phyloP scores from a whole-genome alignment of 2,797 vertebrate species.

The Peromyscus nudipes region DNA sequence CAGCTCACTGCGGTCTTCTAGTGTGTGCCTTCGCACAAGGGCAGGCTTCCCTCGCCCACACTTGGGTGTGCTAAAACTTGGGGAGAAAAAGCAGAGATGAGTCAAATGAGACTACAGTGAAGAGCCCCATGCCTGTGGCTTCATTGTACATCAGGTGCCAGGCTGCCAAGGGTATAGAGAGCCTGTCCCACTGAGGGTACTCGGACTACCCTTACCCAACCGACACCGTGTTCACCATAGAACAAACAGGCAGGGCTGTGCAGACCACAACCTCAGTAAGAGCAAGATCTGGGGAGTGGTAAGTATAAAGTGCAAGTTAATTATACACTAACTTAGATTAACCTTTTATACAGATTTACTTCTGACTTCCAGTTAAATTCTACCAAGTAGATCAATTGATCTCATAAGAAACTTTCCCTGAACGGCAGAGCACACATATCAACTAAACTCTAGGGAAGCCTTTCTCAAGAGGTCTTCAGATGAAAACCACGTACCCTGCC shows the following conservation, averaged over 20 bases:
- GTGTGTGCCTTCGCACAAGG: conserved; percentile 95
- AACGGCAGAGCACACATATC: no score
- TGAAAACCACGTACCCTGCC: neutral
- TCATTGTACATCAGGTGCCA: neutral
- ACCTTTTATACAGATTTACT: accelerated
- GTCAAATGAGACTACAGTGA: neutral
- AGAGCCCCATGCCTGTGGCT: neutral
- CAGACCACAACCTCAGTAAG: accelerated
- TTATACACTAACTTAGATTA: accelerated
- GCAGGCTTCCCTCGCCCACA: conserved; percentile 98
- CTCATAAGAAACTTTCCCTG: neutral
- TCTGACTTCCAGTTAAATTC: neutral
- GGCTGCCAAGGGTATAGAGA: neutral
- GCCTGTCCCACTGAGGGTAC: neutral
- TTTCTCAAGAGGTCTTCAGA: neutral
- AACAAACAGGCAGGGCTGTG: neutral
- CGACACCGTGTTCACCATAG: accelerated
- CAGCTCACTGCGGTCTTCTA: conserved; percentile 96
- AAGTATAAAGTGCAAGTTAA: accelerated
- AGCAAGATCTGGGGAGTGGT: no score
- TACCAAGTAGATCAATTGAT: accelerated
- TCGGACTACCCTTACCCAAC: neutral
- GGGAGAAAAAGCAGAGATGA: neutral
- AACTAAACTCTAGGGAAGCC: neutral
- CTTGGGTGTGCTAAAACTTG: conserved; percentile 93